Evolutionary conservation across 2,113 vertebrate species (phyloP).

Genomic region (Chlamydotis undulata): DNA sequence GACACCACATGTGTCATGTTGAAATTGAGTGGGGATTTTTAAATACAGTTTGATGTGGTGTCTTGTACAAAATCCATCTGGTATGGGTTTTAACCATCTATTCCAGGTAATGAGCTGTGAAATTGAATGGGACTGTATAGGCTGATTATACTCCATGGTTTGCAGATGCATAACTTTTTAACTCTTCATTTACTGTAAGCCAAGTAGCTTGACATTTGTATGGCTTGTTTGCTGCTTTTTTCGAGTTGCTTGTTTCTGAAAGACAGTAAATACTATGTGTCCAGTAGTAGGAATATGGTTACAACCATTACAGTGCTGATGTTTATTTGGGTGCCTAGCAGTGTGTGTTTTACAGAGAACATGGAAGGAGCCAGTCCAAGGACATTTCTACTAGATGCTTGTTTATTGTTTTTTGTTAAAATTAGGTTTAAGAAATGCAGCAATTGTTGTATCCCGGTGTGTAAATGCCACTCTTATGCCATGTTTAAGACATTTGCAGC

Average conservation of each 20-base stretch:
- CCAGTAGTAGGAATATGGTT: background rate
- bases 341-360: background rate
- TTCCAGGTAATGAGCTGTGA: constrained; percentile 50
- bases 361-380: background rate
- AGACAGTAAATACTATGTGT: background rate
- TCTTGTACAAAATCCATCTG: background rate
- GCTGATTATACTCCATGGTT: background rate
- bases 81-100: background rate
- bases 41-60: background rate
- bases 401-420: background rate
- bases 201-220: background rate
- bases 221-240: background rate
- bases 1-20: background rate
- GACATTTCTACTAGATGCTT: background rate
- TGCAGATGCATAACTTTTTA: background rate
- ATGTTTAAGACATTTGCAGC: background rate
- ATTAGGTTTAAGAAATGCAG: background rate
- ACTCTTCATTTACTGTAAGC: background rate
- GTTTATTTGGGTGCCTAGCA: background rate
- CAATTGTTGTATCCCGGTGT: background rate
- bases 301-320: background rate
- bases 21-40: background rate
- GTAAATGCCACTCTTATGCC: background rate
- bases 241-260: background rate
- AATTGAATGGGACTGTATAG: background rate